These are phyloP conservation scores for Scelioninae gen. 1 DNA, from an alignment of 2,888 invertebrate species.

Conservation along the genomic window DNA sequence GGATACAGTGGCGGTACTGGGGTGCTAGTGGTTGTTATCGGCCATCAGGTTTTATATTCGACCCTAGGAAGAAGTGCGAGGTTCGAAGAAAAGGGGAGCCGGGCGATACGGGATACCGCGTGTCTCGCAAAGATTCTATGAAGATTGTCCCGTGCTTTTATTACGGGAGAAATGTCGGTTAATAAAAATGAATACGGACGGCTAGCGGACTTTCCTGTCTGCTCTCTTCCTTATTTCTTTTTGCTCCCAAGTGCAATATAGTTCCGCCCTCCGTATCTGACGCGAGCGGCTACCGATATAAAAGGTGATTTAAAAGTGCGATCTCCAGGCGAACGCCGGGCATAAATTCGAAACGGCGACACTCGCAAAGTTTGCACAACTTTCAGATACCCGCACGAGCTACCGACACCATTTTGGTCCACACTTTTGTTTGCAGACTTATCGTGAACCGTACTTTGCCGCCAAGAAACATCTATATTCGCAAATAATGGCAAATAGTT, in stretches of 20 bases:
- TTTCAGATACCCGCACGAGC: constrained; percentile 59
- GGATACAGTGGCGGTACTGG: constrained; percentile 72
- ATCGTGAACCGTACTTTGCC: constrained; percentile 38
- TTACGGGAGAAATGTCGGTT: constrained; percentile 84
- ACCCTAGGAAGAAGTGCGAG: constrained; percentile 72
- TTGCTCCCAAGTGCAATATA: constrained; percentile 61
- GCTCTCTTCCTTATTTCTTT: constrained; percentile 57
- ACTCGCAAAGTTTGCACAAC: constrained; percentile 67
- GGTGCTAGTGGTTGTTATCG: constrained; percentile 84
- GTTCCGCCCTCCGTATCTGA: constrained; percentile 65
- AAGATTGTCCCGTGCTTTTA: constrained; percentile 84
- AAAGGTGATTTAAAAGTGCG: constrained; percentile 79
- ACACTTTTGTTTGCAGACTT: constrained; percentile 40
- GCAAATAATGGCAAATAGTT: constrained; percentile 47
- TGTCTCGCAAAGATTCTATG: constrained; percentile 84
- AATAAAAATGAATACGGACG: constrained; percentile 84
- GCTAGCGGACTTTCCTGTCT: constrained; percentile 68
- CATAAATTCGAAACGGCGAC: constrained; percentile 74
- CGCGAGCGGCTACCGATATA: constrained; percentile 65
- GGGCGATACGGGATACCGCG: constrained; percentile 83
- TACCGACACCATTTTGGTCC: constrained; percentile 56
- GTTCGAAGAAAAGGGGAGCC: constrained; percentile 72
- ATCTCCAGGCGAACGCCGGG: constrained; percentile 73
- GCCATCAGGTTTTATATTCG: constrained; percentile 84
- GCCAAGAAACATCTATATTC: constrained; percentile 32